These are phyloP conservation scores for Tokudaia tokunoshimensis DNA, from an alignment of 2,797 vertebrate genomes.

Conservation along the genomic window DNA sequence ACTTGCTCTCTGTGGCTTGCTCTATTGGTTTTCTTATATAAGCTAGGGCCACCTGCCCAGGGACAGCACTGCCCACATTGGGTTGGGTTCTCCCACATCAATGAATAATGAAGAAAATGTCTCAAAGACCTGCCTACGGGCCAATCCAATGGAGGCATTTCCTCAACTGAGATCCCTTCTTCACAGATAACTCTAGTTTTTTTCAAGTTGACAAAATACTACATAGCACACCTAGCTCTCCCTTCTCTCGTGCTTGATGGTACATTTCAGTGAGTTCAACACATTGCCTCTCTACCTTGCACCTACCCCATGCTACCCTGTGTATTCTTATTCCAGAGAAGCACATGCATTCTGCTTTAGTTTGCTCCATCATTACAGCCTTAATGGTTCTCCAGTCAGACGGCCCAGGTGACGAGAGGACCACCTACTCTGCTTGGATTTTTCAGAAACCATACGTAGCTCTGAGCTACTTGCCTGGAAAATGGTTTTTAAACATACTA, in stretches of 20 bases:
- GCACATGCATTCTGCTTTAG: not conserved
- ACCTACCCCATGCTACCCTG: not conserved
- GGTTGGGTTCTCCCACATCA: not conserved
- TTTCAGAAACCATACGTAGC: not conserved
- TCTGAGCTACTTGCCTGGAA: not conserved
- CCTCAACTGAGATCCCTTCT: not conserved
- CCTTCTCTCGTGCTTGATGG: not conserved
- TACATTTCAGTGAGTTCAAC: not conserved
- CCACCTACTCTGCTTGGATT: not conserved
- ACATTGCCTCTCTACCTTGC: not conserved
- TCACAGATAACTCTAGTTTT: not conserved
- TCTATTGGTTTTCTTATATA: not conserved
- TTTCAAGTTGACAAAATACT: not conserved
- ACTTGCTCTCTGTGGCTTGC: not conserved
- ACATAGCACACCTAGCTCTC: not conserved
- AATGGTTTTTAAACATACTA: conserved; percentile 24
- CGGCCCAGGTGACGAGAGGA: not conserved
- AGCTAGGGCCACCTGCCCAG: not conserved
- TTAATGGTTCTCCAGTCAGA: not conserved
- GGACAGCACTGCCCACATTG: not conserved
- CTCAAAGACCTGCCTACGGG: not conserved
- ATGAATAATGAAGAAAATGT: not conserved
- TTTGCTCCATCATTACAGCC: not conserved
- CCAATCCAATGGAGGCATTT: not conserved
- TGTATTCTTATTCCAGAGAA: not conserved